A percentile compares a stretch with the other conserved stretches of the same genome.
Evolutionary conservation across 2,888 invertebrate genomes (phyloP).

Genomic region (Platerodrilus igneus): DNA sequence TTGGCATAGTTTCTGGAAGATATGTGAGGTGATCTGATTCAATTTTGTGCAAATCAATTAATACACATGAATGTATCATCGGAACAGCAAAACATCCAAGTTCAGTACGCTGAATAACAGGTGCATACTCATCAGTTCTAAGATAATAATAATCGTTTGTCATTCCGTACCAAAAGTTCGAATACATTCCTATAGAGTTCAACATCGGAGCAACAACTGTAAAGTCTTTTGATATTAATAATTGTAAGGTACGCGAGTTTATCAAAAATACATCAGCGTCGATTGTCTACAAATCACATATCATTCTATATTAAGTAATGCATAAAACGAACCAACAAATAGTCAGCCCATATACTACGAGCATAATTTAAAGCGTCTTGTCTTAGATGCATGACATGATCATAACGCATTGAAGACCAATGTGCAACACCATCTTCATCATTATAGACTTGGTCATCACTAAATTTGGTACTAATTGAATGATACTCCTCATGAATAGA

Average conservation of each 20-base stretch:
- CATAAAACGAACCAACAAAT: slow-evolving; percentile 79
- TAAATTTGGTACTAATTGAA: slow-evolving; percentile 55
- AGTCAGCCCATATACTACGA: slow-evolving; percentile 82
- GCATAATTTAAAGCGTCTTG: slow-evolving; percentile 71
- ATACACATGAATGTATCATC: slow-evolving; percentile 85
- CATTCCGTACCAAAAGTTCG: slow-evolving; percentile 97
- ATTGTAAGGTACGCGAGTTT: slow-evolving; percentile 58
- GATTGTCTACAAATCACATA: slow-evolving; percentile 60
- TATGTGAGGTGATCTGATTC: slow-evolving; percentile 69
- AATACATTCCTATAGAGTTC: slow-evolving; percentile 79
- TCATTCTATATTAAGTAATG: slow-evolving; percentile 25
- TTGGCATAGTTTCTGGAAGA: slow-evolving; percentile 54
- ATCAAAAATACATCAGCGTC: slow-evolving; percentile 83
- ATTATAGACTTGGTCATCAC: slow-evolving; percentile 48
- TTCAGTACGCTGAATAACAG: slow-evolving; percentile 64
- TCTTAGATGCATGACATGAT: slow-evolving; percentile 72
- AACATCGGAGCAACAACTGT: slow-evolving; percentile 81
- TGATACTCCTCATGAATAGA: slow-evolving; percentile 64
- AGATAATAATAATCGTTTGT: slow-evolving; percentile 75
- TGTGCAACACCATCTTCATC: slow-evolving; percentile 64
- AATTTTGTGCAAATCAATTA: slow-evolving; percentile 64
- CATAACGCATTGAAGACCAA: slow-evolving; percentile 74
- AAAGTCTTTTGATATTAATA: slow-evolving; percentile 58
- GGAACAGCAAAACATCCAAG: slow-evolving; percentile 79
- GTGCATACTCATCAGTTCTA: slow-evolving; percentile 79